Conservation (phyloP, 2,113 vertebrate species). For the Silurus asotus region DNA sequence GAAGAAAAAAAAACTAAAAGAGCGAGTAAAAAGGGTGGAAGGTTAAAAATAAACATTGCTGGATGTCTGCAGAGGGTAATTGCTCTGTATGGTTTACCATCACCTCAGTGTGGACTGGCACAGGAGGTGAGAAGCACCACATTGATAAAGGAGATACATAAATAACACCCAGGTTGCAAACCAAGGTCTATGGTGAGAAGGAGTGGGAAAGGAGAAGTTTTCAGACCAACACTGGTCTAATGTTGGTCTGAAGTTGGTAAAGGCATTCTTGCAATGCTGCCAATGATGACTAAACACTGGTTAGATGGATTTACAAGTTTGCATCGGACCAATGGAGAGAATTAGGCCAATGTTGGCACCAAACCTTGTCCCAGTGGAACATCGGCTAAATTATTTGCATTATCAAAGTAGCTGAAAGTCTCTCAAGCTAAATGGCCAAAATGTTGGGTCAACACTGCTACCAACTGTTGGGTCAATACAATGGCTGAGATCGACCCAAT, state of each 20-base stretch:
- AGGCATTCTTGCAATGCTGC: not conserved
- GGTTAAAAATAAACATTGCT: not conserved
- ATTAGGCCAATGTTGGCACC: not conserved
- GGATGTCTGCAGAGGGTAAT: not conserved
- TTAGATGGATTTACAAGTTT: not conserved
- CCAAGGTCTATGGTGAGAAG: not conserved
- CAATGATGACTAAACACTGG: not conserved
- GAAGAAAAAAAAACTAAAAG: slow-evolving; percentile 45
- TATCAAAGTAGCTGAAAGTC: not conserved
- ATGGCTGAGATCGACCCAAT: not conserved
- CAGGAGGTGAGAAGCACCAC: not conserved
- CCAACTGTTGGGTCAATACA: not conserved
- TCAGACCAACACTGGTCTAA: not conserved
- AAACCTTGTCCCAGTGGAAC: no score
- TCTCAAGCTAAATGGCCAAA: not conserved
- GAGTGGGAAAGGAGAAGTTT: not conserved
- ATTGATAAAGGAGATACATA: not conserved
- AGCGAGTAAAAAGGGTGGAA: slow-evolving; percentile 42
- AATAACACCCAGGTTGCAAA: not conserved
- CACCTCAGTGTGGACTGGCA: not conserved
- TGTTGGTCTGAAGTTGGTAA: not conserved
- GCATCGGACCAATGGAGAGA: not conserved
- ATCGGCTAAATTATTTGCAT: no score
- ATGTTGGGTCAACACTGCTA: not conserved
- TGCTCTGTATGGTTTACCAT: not conserved